Evolutionary conservation across 2,888 invertebrate species (phyloP).

Genomic region (Crocallis elinguaria): DNA sequence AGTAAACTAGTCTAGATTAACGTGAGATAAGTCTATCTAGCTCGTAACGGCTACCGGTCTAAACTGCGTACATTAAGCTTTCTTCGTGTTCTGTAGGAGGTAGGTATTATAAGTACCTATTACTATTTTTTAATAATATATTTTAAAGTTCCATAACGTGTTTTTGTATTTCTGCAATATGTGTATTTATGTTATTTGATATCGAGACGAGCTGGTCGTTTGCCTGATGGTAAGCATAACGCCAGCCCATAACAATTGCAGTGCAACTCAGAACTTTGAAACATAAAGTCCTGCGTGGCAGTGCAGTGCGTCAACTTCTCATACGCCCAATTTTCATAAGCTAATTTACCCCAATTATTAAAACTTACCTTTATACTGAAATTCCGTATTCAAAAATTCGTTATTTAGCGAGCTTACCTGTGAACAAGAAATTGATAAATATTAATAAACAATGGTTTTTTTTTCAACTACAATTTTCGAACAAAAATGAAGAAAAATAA

Average conservation of each 20-base stretch:
- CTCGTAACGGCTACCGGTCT: slow-evolving; percentile 32
- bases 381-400: neutral
- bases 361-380: neutral
- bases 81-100: neutral
- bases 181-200: no score
- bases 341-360: neutral
- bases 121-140: no score
- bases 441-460: neutral
- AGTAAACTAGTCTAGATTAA: slow-evolving; percentile 43
- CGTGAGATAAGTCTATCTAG: slow-evolving; percentile 30
- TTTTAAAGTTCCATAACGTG: no score
- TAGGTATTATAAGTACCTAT: neutral
- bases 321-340: no score
- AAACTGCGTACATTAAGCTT: neutral
- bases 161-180: no score
- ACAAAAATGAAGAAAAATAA: neutral
- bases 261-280: no score
- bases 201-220: no score
- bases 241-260: no score
- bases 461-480: neutral
- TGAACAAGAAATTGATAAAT: slow-evolving; percentile 15
- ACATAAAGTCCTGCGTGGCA: no score
- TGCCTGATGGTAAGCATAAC: no score
- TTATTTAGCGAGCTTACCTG: slow-evolving; percentile 26
- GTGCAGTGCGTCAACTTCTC: no score